These are phyloP conservation scores for Astropecten irregularis DNA, from an alignment of 53 echinoderm and acorn worm genomes.

Conservation along the genomic window DNA sequence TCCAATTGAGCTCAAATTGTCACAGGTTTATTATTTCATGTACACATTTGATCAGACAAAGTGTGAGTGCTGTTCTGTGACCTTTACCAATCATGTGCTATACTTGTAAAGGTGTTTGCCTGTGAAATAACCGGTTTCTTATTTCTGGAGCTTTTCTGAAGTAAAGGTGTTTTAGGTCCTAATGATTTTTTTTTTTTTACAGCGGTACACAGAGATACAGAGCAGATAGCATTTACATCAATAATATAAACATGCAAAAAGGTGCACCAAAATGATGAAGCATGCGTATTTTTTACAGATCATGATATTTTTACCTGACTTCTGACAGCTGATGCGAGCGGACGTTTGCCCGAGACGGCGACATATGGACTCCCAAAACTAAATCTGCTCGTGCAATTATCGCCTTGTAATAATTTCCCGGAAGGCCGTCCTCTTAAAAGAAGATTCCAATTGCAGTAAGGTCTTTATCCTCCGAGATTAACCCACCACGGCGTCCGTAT, in stretches of 20 bases:
- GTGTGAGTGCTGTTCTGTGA: no score
- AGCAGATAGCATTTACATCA: background rate
- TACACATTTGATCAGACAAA: no score
- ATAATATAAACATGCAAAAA: background rate
- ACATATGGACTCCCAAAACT: slow-evolving; percentile 1
- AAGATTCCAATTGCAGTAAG: background rate
- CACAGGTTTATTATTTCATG: no score
- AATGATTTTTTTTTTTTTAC: background rate
- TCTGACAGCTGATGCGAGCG: slow-evolving; percentile 21
- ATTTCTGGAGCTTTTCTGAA: no score
- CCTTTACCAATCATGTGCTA: no score
- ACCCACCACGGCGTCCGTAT: background rate
- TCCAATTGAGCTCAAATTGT: no score
- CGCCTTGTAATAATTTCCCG: background rate
- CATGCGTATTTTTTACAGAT: no score
- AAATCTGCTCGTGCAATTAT: background rate
- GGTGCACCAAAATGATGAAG: no score
- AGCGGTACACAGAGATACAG: background rate
- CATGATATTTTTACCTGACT: slow-evolving; percentile 29
- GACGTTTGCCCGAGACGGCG: slow-evolving; percentile 5
- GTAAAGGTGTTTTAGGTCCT: background rate
- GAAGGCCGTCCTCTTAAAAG: background rate
- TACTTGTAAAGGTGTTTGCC: no score
- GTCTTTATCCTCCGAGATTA: background rate
- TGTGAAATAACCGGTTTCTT: no score